A percentile compares a stretch with the other conserved stretches of the same genome.
Evolutionary conservation across 1,140 invertebrate genomes (phyloP).

Genomic region (Ceratitis capitata): DNA sequence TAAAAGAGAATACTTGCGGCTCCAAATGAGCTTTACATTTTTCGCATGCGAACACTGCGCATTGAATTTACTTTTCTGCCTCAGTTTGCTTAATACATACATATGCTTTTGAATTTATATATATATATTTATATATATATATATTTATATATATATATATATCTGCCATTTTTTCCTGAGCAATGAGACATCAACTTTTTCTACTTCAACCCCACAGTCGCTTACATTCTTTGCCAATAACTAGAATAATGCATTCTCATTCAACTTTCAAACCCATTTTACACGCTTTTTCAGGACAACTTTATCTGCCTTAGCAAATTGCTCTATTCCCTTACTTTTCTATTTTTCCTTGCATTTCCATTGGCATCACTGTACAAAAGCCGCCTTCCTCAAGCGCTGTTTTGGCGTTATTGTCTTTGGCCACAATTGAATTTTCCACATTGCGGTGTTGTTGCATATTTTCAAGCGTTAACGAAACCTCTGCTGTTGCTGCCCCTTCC

Average conservation of each 20-base stretch:
- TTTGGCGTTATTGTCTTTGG: neutral
- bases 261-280: constrained; percentile 7
- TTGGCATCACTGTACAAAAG: too few relatives aligned
- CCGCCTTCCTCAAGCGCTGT: too few relatives aligned
- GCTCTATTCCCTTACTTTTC: neutral
- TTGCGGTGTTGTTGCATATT: neutral
- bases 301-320: constrained; percentile 22
- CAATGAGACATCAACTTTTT: neutral
- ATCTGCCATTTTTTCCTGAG: neutral
- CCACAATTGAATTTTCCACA: neutral
- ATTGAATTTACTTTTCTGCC: neutral
- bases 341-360: neutral
- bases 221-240: constrained; percentile 9
- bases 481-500: neutral
- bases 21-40: neutral
- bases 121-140: neutral
- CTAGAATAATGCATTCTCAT: neutral
- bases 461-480: neutral
- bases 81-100: neutral
- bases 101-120: too few relatives aligned
- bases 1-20: neutral
- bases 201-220: neutral
- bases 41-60: neutral
- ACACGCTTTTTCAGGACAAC: neutral
- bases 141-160: neutral